Base-by-base conservation (phyloP, 2,888 invertebrate species). In the Silvanus unidentatus region DNA sequence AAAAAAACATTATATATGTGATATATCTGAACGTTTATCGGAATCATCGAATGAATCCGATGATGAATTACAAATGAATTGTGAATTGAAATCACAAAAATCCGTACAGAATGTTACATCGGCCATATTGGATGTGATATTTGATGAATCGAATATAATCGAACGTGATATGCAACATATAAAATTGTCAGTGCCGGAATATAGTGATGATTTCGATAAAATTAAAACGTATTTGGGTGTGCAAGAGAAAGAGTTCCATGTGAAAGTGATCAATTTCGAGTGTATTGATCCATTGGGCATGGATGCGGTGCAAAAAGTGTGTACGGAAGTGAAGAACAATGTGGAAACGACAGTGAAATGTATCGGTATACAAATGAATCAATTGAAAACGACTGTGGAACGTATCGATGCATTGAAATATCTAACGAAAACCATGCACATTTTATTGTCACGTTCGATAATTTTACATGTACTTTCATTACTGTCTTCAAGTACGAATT, bases 261-360 rank as follows among this genome's bases (percentile, higher is more conserved):
- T 65, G 0, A 57, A 60, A 28, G 71, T 74, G 2, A 69, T 79
- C 15, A 62, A 66, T 1, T 74, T 78, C 49, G 65, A 69, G 39
- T 73, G 74, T 12, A 55, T 69, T 15, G 81, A 81, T 61, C 77
- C 79, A 1, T 65, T 81, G 4, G 81, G 81, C 2, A 64, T 73
- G 1, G 70, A 68, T 28, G 65, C 69, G 2, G 72, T 76, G 1
- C 71, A 73, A 1, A 66, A 65, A 39, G 67, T 74, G 2, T 61
- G 65, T 1, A 48, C 53, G 16, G 65, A 67, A 38, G 53, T 51
- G 2, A 56, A 60, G 43, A 51, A 55, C n/a, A 59, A 61, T 32
- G 45, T 53, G 14, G 68, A 67, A 42, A 32, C 32, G 10, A 4
- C 11, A n/a, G 10, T 4, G 4, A 13, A 16, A 13, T 37, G 10